Base-by-base conservation (phyloP, 2,797 vertebrate genomes). In the Glyptemys insculpta region DNA sequence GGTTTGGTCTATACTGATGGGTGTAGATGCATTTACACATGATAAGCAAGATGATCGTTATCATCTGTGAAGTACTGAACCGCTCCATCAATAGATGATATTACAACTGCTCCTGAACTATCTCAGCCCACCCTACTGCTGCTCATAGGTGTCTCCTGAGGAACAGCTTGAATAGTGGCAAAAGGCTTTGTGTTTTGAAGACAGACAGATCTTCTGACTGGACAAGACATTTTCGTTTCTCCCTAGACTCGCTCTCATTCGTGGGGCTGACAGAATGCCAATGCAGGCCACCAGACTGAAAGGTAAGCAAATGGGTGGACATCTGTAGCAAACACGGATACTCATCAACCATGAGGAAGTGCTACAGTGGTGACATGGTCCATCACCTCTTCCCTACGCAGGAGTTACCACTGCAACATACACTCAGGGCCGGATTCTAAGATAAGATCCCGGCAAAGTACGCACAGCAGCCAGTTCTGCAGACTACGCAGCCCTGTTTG, bases 171-270 rank as follows among this genome's bases (percentile, higher is more conserved):
- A 88, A 57, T 34, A 54, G 74, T 14, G 6, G 54, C 25, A 93
- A 79, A 91, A 14, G 41, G 23, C 3, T 34, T 79, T 54, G 23
- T 59, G 49, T 79, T 96, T 62, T 91, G 90, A 86, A 87, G 4
- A 34, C 29, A 89, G 19, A 59, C 41, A 91, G 74, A 5, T 59
- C 68, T 81, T 79, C 54, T 3, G 54, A 10, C 41, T 25, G 89
- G 89, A 27, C 8, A 83, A 87, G 72, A 2, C 56, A 79, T 91
- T 90, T 91, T 92, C 5, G 23, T 87, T 87, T 93, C 53, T 90
- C 88, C 21, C 21, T 78, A 4, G 87, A 82, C 80, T 34, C 18
- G 52, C 15, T 18, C 9, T 87, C 68, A 21, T 6, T 44, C 49
- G 31, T 49, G 31, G 78, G 78, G 49, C 19, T 54, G 79, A 81